A percentile compares a stretch with the other conserved stretches of the same genome.
These are phyloP conservation scores for Lycaon pictus DNA, from an alignment of 2,113 vertebrate genomes.

Conservation along the genomic window DNA sequence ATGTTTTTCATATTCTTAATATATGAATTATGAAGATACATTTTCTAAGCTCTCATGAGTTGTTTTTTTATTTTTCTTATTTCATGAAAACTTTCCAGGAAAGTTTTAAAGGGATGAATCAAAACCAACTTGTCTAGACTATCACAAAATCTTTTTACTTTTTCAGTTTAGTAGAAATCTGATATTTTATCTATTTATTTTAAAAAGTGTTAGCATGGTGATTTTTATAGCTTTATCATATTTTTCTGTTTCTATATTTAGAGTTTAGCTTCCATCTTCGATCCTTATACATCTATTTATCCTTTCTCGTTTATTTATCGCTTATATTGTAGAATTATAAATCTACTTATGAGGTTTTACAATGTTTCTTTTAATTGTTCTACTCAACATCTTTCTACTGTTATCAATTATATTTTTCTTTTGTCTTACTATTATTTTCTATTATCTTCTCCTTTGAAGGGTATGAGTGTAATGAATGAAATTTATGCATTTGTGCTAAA, in stretches of 20 bases:
- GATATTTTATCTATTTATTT: not conserved
- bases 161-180: not conserved
- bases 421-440: not conserved
- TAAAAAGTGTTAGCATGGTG: not conserved
- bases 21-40: not conserved
- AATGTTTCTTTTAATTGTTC: not conserved
- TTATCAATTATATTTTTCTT: not conserved
- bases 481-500: not conserved
- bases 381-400: not conserved
- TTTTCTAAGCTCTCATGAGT: not conserved
- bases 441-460: not conserved
- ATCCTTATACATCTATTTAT: not conserved
- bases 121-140: not conserved
- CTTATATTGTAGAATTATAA: not conserved
- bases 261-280: not conserved
- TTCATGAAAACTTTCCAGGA: not conserved
- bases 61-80: not conserved
- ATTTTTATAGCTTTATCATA: not conserved
- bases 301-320: not conserved
- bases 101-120: not conserved
- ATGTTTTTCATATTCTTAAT: not conserved
- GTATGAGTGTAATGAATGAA: not conserved
- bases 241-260: not conserved
- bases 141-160: not conserved
- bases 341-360: not conserved